These are phyloP conservation scores for Penaeus japonicus DNA, from an alignment of 1,140 invertebrate genomes.

Conservation along the genomic window DNA sequence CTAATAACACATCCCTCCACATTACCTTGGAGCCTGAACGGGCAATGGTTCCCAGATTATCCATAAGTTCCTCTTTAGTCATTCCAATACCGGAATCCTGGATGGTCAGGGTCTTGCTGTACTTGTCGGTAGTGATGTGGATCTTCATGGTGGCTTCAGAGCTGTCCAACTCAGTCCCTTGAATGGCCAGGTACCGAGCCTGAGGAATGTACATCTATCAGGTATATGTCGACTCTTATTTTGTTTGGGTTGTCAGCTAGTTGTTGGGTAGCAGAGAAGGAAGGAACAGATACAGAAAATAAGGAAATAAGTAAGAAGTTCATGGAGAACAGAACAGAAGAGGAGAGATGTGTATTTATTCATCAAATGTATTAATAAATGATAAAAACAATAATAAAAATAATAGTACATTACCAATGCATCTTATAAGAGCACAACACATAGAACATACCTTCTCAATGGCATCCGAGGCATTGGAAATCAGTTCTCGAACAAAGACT, in stretches of 20 bases:
- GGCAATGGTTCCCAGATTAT: slow-evolving; percentile 94
- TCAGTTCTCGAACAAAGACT: slow-evolving; percentile 93
- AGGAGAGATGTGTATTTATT: background rate
- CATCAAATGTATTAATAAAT: slow-evolving; percentile 60
- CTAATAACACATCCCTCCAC: background rate
- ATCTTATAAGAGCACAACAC: slow-evolving; percentile 54
- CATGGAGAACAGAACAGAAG: no score
- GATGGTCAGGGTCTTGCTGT: slow-evolving; percentile 83
- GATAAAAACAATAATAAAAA: background rate
- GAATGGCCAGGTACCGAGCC: slow-evolving; percentile 59
- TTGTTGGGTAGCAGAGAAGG: no score
- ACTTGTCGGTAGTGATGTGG: slow-evolving; percentile 88
- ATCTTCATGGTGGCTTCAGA: slow-evolving; percentile 76
- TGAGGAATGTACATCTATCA: slow-evolving; percentile 48
- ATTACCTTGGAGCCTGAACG: slow-evolving; percentile 90
- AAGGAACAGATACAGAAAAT: background rate
- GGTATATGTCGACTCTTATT: no score
- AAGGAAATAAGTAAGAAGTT: no score
- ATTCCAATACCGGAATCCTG: slow-evolving; percentile 95
- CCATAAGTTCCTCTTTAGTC: slow-evolving; percentile 88
- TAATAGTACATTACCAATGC: slow-evolving; percentile 59
- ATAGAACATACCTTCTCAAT: slow-evolving; percentile 87
- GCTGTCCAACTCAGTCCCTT: slow-evolving; percentile 60
- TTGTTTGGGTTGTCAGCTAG: no score
- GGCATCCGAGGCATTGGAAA: slow-evolving; percentile 97